Evolutionary conservation across 2,888 invertebrate genomes (phyloP).

Genomic region (Dastarcus helophoroides): DNA sequence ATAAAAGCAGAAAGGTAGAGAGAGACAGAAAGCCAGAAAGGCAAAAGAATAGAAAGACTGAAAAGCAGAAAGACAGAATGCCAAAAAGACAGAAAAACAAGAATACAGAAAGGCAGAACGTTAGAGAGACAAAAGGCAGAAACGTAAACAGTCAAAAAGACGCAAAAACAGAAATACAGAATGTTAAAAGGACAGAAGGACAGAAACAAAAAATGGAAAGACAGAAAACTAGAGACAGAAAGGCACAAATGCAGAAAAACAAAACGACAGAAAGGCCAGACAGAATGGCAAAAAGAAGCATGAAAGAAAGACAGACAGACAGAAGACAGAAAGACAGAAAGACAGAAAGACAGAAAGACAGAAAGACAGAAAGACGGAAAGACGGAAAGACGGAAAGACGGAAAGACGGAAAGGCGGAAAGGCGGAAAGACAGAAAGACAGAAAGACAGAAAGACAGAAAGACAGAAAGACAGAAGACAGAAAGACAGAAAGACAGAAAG

Average conservation of each 20-base stretch:
- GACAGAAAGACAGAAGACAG: neutral
- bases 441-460: conserved; percentile 3
- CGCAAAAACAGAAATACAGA: neutral
- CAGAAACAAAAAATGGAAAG: neutral
- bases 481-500: neutral
- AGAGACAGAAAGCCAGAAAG: too few species aligned
- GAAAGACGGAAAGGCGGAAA: conserved; percentile 5
- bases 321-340: neutral
- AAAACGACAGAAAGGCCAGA: neutral
- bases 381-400: conserved; percentile 1
- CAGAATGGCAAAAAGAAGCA: neutral
- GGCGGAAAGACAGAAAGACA: conserved; percentile 2
- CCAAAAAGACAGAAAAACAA: neutral
- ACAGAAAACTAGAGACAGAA: neutral
- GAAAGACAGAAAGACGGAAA: neutral
- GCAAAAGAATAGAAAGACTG: too few species aligned
- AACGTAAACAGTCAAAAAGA: too few species aligned
- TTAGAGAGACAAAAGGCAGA: too few species aligned
- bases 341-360: neutral
- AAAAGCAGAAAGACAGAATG: too few species aligned
- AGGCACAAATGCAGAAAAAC: too few species aligned
- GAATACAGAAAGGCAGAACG: too few species aligned
- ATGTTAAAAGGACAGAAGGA: neutral
- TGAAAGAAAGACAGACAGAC: neutral
- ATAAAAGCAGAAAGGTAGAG: neutral